Evolutionary conservation across 2,888 invertebrate genomes (phyloP), one percentile per base, ranked within the genome.

Genomic region (Agrotis puta): DNA sequence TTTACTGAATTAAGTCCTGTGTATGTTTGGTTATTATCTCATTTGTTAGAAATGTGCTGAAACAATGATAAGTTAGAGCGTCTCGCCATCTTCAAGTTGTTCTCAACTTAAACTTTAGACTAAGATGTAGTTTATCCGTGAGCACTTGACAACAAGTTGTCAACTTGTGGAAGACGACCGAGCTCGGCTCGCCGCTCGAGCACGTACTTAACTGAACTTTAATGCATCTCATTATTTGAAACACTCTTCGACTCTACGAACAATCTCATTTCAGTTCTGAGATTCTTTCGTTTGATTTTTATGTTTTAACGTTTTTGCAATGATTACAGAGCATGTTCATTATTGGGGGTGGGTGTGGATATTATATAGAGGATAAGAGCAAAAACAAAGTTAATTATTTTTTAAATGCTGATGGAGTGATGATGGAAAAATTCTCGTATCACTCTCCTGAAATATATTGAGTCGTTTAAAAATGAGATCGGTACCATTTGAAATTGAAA

Each of bases 211-310:
- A 47, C 13, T n/a, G 0, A 53, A 74, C 24, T 74, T 71, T 2
- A 13, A n/a, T 22, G 47, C 72, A 51, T 74, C 72, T 62, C 62
- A 72, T 57, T 57, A 57, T 50, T 50, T 43, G 13, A 43, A 14
- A 20, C 24, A 16, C 39, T 70, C 48, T 27, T 53, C 24, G 51
- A 62, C 47, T 77, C 48, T 11, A 33, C 16, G n/a, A 43, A n/a
- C 18, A 11, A 39, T 39, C 39, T 39, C 11, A 39, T 39, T 39
- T 39, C 39, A 39, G 39, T 39, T 39, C 11, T 9, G 39, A 39
- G 39, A 11, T 39, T 39, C 39, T 39, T 39, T 39, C 39, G 39
- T 39, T 39, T 39, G 39, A 39, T 39, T 39, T 11, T 39, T 27
- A 27, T 3, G 13, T 51, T 16, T 64, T 14, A n/a, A n/a, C 16